A percentile compares a stretch with the other conserved stretches of the same genome.
Evolutionary conservation across 1,140 invertebrate species (phyloP).

Genomic region (Octopus sinensis): DNA sequence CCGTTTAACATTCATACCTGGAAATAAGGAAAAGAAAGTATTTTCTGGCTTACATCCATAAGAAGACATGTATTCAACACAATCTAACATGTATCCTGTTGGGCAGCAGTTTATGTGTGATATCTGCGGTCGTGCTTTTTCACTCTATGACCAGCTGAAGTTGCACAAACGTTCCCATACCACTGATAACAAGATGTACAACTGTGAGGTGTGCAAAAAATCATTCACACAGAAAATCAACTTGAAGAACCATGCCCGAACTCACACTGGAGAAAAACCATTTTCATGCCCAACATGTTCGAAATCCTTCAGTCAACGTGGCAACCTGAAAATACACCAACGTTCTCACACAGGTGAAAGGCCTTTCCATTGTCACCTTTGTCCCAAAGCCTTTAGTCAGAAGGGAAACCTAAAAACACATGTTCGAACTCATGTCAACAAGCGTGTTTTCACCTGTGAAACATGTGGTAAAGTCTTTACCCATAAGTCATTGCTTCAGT

Average conservation of each 20-base stretch:
- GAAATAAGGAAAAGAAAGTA: too few relatives aligned
- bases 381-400: constrained; percentile 78
- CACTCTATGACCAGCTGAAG: constrained; percentile 51
- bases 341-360: constrained; percentile 41
- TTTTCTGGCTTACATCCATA: too few relatives aligned
- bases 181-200: constrained; percentile 33
- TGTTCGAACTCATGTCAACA: constrained; percentile 40
- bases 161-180: constrained; percentile 54
- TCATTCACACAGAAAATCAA: constrained; percentile 24
- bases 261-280: constrained; percentile 28
- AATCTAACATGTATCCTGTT: constrained; percentile 3
- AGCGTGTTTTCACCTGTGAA: constrained; percentile 26
- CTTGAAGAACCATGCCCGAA: constrained; percentile 22
- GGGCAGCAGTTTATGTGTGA: constrained; percentile 28
- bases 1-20: too few relatives aligned
- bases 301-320: constrained; percentile 21
- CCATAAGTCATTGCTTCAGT: constrained; percentile 24
- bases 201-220: constrained; percentile 25
- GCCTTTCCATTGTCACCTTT: constrained; percentile 39
- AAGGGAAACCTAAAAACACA: constrained; percentile 91
- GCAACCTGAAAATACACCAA: constrained; percentile 24
- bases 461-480: constrained; percentile 30
- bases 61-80: background rate
- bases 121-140: constrained; percentile 29
- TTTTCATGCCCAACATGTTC: constrained; percentile 55